Percentiles rank a stretch among this genome's conserved stretches.
Conservation (phyloP, 2,113 vertebrate species). For the Rhea pennata region DNA sequence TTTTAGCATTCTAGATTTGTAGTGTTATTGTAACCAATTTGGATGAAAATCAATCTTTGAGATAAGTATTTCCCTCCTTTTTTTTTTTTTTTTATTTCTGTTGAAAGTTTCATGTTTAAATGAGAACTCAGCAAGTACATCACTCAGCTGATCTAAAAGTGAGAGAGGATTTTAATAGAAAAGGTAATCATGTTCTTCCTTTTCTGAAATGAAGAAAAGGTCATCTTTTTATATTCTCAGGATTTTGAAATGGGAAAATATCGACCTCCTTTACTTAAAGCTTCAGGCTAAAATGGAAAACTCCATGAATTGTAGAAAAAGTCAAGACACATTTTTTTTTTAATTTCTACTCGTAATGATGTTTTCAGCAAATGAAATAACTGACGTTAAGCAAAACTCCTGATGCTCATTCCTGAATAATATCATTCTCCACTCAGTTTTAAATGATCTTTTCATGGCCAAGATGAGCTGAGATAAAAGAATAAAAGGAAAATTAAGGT, state of each 20-base stretch:
- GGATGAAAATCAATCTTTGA: neutral
- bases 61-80: neutral
- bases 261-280: neutral
- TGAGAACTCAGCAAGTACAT: neutral
- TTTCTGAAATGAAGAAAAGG: neutral
- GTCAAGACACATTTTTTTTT: neutral
- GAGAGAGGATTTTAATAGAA: neutral
- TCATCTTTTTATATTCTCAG: neutral
- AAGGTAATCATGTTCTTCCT: neutral
- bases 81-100: neutral
- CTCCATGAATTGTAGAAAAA: neutral
- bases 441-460: neutral
- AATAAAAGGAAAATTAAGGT: neutral
- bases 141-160: neutral
- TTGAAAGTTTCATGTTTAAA: neutral
- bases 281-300: neutral
- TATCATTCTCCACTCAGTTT: neutral
- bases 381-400: neutral
- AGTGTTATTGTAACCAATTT: neutral
- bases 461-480: slow-evolving; percentile 2
- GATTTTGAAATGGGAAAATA: neutral
- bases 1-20: neutral
- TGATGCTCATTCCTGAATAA: neutral
- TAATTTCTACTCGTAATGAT: neutral
- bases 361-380: neutral